These are phyloP conservation scores for Eupeodes luniger DNA, from an alignment of 2,888 invertebrate genomes.

Conservation along the genomic window DNA sequence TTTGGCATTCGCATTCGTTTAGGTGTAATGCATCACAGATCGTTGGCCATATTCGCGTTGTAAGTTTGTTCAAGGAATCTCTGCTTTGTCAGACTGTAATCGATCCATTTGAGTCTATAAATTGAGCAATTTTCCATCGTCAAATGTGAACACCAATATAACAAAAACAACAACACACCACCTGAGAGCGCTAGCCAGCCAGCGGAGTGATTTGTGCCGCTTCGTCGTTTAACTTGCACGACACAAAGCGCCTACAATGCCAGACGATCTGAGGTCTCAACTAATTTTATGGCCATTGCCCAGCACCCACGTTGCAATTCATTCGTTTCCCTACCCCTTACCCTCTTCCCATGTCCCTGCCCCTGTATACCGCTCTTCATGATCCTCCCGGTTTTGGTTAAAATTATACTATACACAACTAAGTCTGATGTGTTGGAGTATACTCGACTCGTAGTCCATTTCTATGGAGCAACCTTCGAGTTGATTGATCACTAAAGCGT, in stretches of 20 bases:
- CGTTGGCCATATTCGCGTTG: constrained; percentile 52
- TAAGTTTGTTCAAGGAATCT: constrained; percentile 59
- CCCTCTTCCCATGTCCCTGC: neutral
- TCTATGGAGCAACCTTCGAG: constrained; percentile 56
- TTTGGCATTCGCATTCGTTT: constrained; percentile 72
- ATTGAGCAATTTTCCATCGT: constrained; percentile 75
- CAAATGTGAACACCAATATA: constrained; percentile 45
- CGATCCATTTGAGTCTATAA: constrained; percentile 76
- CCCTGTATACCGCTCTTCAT: too few species aligned
- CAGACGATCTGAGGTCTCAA: constrained; percentile 71
- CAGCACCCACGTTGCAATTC: constrained; percentile 69
- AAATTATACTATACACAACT: constrained; percentile 23
- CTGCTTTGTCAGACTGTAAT: constrained; percentile 70
- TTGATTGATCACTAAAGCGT: constrained; percentile 66
- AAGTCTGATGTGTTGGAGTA: neutral
- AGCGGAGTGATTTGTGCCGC: constrained; percentile 65
- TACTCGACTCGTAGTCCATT: constrained; percentile 27
- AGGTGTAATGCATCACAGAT: constrained; percentile 74
- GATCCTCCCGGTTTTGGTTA: neutral
- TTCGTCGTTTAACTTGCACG: constrained; percentile 68
- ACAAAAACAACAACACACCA: constrained; percentile 34
- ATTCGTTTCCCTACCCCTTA: neutral
- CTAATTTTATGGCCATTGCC: constrained; percentile 72
- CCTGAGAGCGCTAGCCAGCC: neutral
- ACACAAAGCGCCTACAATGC: constrained; percentile 61